Evolutionary conservation across 2,888 invertebrate species (phyloP).

Genomic region (Aspidiotus rigidus): DNA sequence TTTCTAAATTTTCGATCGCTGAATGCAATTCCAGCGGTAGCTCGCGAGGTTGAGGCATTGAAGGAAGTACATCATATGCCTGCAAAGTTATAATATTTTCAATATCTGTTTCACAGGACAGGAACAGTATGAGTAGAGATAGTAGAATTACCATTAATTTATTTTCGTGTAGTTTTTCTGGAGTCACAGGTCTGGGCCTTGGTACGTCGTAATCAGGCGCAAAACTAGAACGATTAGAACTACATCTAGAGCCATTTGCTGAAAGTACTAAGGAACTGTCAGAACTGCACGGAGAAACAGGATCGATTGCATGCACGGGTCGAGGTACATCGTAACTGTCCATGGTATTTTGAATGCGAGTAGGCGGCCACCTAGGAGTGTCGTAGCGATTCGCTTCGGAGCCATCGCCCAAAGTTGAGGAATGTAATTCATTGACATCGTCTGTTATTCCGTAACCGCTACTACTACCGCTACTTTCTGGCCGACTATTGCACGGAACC

Average conservation of each 20-base stretch:
- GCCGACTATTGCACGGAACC: constrained; percentile 33
- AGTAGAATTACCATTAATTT: constrained; percentile 4
- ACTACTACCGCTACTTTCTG: constrained; percentile 36
- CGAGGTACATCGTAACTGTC: constrained; percentile 59
- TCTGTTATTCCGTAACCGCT: constrained; percentile 39
- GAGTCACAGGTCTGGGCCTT: constrained; percentile 36
- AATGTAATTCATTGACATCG: constrained; percentile 50
- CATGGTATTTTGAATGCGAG: constrained; percentile 35
- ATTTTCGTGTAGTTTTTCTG: constrained; percentile 27
- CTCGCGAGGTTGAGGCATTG: constrained; percentile 42
- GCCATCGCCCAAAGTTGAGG: constrained; percentile 43
- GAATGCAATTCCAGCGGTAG: constrained; percentile 65
- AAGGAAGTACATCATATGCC: constrained; percentile 55
- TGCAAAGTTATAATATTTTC: constrained; percentile 39
- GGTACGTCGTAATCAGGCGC: constrained; percentile 66
- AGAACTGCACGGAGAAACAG: constrained; percentile 58
- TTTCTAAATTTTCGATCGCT: constrained; percentile 64
- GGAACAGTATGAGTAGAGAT: constrained; percentile 36
- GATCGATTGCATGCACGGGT: constrained; percentile 44
- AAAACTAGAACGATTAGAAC: constrained; percentile 49
- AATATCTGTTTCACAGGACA: neutral
- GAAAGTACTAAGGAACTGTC: constrained; percentile 56
- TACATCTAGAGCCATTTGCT: constrained; percentile 40
- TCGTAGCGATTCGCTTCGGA: constrained; percentile 41
- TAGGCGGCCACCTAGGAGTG: constrained; percentile 37